Percentiles rank a stretch among this genome's conserved stretches.
Evolutionary conservation across 1,140 invertebrate genomes (phyloP).

Genomic region (Bactericera cockerelli): DNA sequence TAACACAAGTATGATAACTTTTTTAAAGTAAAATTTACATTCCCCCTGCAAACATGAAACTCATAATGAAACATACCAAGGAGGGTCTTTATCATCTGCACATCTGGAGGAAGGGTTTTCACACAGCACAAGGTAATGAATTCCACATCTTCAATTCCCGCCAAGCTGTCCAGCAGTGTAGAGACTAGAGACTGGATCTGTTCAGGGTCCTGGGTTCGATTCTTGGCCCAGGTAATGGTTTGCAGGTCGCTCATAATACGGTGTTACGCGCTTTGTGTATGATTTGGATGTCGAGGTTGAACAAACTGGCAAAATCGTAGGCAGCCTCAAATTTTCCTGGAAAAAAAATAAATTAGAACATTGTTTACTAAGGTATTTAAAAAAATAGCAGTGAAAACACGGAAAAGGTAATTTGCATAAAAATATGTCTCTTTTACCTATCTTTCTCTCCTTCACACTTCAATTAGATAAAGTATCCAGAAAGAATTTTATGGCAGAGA

Average conservation of each 20-base stretch:
- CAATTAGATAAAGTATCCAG: too few relatives aligned
- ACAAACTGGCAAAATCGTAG: conserved; percentile 28
- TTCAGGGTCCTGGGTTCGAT: neutral
- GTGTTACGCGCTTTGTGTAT: conserved; percentile 28
- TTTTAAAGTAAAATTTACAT: too few relatives aligned
- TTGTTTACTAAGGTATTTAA: too few relatives aligned
- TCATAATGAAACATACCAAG: too few relatives aligned
- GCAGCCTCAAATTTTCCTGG: conserved; percentile 29
- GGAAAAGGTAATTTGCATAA: too few relatives aligned
- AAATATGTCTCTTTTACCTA: too few relatives aligned
- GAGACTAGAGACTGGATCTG: neutral
- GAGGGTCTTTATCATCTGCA: neutral
- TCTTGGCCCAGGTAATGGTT: conserved; percentile 16
- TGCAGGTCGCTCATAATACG: conserved; percentile 26
- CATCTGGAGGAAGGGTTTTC: neutral
- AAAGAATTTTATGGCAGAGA: too few relatives aligned
- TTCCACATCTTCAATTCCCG: neutral
- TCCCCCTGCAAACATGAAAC: too few relatives aligned
- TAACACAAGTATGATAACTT: too few relatives aligned
- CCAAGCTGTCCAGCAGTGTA: neutral
- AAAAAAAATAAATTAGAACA: too few relatives aligned
- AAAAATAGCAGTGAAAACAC: too few relatives aligned
- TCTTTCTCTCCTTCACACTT: too few relatives aligned
- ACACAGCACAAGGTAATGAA: neutral
- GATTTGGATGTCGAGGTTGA: conserved; percentile 26